Conservation (phyloP, 2,113 vertebrate species). For the Eulacestoma nigropectus region DNA sequence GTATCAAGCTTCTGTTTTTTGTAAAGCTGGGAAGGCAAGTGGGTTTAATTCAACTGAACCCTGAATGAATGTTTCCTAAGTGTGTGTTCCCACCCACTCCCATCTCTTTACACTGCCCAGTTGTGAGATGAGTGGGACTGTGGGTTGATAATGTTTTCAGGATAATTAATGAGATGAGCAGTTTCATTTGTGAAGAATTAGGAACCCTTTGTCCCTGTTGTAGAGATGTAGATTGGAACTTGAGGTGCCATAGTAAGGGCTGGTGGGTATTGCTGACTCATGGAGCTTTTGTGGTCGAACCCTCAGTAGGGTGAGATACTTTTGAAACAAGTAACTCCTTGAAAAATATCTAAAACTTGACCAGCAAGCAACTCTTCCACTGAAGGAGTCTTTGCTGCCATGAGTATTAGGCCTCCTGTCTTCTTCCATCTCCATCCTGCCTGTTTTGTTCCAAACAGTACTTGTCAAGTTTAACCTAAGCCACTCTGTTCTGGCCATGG, state of each 20-base stretch:
- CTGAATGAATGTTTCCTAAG: neutral
- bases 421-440: neutral
- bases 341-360: neutral
- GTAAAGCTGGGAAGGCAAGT: neutral
- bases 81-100: neutral
- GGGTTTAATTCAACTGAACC: constrained; percentile 1
- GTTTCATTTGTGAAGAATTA: neutral
- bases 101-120: neutral
- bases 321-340: neutral
- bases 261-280: neutral
- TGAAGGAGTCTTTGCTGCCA: neutral
- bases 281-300: neutral
- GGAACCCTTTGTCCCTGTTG: neutral
- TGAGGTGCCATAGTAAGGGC: neutral
- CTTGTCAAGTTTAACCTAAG: neutral
- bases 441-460: neutral
- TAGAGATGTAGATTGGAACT: neutral
- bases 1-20: neutral
- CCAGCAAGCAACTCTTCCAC: neutral
- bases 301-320: neutral
- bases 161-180: neutral
- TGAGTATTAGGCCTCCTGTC: neutral
- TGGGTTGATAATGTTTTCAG: neutral
- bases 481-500: neutral
- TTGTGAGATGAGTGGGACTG: neutral